A percentile compares a stretch with the other conserved stretches of the same genome.
Evolutionary conservation across 2,888 invertebrate species (phyloP).

Genomic region (Drosophila kanekoi): DNA sequence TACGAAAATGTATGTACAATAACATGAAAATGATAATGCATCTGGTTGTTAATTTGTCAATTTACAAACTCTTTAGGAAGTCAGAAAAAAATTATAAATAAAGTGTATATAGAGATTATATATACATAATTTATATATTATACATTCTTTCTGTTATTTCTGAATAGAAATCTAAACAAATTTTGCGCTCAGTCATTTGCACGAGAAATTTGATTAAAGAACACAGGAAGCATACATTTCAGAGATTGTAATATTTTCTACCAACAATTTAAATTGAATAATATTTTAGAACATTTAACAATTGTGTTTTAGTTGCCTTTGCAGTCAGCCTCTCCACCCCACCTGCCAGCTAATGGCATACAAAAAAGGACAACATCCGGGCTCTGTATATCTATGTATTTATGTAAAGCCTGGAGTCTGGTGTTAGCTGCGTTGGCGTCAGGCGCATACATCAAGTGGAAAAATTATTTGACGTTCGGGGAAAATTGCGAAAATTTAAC

Average conservation of each 20-base stretch:
- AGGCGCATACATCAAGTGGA: slow-evolving; percentile 56
- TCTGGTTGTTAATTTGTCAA: no score
- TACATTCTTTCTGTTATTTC: no score
- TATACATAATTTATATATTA: no score
- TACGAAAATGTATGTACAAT: no score
- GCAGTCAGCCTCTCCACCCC: not conserved
- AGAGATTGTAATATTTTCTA: not conserved
- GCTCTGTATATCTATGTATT: slow-evolving; percentile 6
- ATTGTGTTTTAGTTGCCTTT: slow-evolving; percentile 7
- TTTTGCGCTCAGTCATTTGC: no score
- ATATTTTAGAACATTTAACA: slow-evolving; percentile 25
- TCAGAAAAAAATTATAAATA: no score
- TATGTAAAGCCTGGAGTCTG: slow-evolving; percentile 19
- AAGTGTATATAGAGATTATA: no score
- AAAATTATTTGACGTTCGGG: slow-evolving; percentile 67
- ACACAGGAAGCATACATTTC: not conserved
- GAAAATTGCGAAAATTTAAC: slow-evolving; percentile 63
- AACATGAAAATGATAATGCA: no score
- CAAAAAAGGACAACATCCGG: not conserved
- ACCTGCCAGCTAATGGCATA: slow-evolving; percentile 2
- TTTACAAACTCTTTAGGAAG: no score
- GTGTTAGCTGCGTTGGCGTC: slow-evolving; percentile 27
- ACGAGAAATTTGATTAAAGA: not conserved
- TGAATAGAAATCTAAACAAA: no score
- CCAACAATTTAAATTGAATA: slow-evolving; percentile 29